Percentiles rank a stretch among this genome's conserved stretches.
Evolutionary conservation across 2,888 invertebrate species (phyloP).

Genomic region (Drosophila picticornis): DNA sequence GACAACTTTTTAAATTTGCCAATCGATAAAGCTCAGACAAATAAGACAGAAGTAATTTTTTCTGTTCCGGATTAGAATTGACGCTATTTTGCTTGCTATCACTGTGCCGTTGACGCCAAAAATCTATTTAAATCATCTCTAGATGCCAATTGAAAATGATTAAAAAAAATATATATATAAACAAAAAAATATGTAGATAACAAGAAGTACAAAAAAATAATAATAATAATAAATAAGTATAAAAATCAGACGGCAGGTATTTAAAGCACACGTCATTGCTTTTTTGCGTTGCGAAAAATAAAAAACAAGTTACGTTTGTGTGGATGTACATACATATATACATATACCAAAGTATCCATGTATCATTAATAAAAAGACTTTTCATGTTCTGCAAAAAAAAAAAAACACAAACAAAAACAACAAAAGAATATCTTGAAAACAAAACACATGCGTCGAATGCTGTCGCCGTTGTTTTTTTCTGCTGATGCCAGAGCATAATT

Average conservation of each 20-base stretch:
- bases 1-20: neutral
- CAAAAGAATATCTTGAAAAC: slow-evolving; percentile 18
- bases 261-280: slow-evolving; percentile 53
- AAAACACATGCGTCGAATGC: slow-evolving; percentile 33
- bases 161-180: neutral
- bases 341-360: neutral
- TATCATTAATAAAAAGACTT: slow-evolving; percentile 38
- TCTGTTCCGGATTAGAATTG: neutral
- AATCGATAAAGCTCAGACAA: neutral
- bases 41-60: neutral
- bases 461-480: slow-evolving; percentile 8
- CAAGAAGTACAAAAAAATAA: slow-evolving; percentile 1
- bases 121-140: neutral
- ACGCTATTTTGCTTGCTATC: neutral
- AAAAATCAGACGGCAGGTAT: slow-evolving; percentile 19
- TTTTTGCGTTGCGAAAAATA: slow-evolving; percentile 29
- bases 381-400: slow-evolving; percentile 33
- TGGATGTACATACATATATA: slow-evolving; percentile 2
- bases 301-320: slow-evolving; percentile 22
- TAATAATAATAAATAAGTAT: slow-evolving; percentile 5
- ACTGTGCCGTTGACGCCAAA: neutral
- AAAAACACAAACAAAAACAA: slow-evolving; percentile 11
- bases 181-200: slow-evolving; percentile 1
- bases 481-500: slow-evolving; percentile 19
- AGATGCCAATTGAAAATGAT: slow-evolving; percentile 18